phyloP scores from a whole-genome alignment of 2,797 vertebrate genomes.

The Scomberomorus guttatus region DNA sequence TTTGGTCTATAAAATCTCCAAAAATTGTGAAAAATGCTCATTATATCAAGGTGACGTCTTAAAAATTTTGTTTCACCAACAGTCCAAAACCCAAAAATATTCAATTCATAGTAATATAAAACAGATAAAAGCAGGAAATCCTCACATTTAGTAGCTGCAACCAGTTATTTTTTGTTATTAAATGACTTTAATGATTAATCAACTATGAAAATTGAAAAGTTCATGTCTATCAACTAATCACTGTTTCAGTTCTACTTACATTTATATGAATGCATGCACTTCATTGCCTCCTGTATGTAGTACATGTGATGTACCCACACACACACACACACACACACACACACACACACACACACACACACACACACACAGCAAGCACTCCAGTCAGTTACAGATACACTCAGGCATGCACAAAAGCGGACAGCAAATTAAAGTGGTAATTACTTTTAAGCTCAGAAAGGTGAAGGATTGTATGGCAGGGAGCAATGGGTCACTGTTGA shows the following conservation, averaged over 20 bases:
- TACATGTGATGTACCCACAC: constrained; percentile 8
- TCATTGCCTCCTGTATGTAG: constrained; percentile 41
- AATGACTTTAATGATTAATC: constrained; percentile 17
- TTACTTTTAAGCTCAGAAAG: constrained; percentile 87
- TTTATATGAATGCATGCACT: constrained; percentile 35
- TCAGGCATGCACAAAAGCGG: constrained; percentile 82
- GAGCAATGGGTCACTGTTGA: constrained; percentile 83
- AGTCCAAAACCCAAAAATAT: neutral
- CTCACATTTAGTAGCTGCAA: constrained; percentile 3
- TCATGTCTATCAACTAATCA: constrained; percentile 16
- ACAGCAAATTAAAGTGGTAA: constrained; percentile 89
- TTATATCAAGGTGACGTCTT: neutral
- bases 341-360: constrained; percentile 20
- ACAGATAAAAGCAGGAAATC: constrained; percentile 6
- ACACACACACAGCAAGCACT: constrained; percentile 46
- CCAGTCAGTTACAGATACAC: constrained; percentile 77
- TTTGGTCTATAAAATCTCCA: neutral
- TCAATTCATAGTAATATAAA: neutral
- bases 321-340: constrained; percentile 29
- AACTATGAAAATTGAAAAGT: constrained; percentile 11
- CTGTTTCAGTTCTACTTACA: constrained; percentile 40
- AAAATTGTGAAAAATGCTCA: neutral
- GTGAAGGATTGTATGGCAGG: constrained; percentile 84
- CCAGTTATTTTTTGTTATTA: constrained; percentile 25
- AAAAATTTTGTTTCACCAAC: neutral